A percentile compares a stretch with the other conserved stretches of the same genome.
Evolutionary conservation across 2,113 vertebrate species (phyloP).

Genomic region (Macrotus californicus): DNA sequence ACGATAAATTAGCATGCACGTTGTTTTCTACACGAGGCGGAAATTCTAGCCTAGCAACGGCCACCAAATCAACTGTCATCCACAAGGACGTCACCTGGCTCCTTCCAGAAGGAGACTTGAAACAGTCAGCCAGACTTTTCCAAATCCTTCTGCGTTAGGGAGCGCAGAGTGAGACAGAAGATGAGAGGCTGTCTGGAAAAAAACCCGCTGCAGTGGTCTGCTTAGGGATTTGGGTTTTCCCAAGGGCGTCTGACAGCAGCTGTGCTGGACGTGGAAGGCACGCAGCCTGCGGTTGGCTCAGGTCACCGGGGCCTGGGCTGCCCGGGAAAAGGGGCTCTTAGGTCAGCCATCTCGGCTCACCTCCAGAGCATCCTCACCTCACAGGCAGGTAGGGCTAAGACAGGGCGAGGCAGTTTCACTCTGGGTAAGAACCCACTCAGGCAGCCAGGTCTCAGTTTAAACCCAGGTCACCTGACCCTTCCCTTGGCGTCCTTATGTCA

Average conservation of each 20-base stretch:
- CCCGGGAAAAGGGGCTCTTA: accelerated
- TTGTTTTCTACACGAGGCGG: not conserved
- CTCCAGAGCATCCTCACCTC: accelerated
- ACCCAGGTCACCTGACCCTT: not conserved
- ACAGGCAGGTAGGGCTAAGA: accelerated
- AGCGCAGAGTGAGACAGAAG: not conserved
- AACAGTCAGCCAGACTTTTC: not conserved
- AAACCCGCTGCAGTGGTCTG: accelerated
- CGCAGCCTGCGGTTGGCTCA: not conserved
- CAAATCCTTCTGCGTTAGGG: not conserved
- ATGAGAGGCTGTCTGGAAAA: not conserved
- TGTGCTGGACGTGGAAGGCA: accelerated
- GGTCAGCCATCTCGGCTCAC: accelerated
- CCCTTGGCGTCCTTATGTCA: accelerated
- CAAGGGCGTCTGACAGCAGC: accelerated
- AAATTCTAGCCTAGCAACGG: slow-evolving; percentile 57
- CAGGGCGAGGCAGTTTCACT: no score
- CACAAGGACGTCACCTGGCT: not conserved
- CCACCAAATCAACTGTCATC: not conserved
- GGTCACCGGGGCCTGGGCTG: not conserved
- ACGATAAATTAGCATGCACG: slow-evolving; percentile 42
- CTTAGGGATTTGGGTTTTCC: not conserved
- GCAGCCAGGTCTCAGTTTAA: not conserved
- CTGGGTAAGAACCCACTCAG: not conserved
- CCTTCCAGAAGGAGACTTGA: not conserved